These are phyloP conservation scores for Ariolimax columbianus DNA, from an alignment of 2,888 invertebrate species.

Conservation along the genomic window DNA sequence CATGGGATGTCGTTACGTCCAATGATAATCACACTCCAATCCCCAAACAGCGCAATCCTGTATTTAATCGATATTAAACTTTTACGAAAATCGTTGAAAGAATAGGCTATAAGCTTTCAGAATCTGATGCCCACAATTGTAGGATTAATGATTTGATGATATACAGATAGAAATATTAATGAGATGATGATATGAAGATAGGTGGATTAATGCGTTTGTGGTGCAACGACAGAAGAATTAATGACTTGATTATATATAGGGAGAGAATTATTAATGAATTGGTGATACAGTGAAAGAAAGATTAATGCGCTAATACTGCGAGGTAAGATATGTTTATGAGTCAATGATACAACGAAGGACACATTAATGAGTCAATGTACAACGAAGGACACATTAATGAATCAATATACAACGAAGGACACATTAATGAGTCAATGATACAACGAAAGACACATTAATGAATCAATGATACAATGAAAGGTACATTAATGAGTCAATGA, in stretches of 20 bases:
- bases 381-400: no score
- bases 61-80: conserved; percentile 25
- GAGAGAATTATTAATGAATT: background rate
- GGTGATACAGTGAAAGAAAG: background rate
- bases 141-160: background rate
- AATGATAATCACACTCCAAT: conserved; percentile 19
- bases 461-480: no score
- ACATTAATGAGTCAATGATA: no score
- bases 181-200: background rate
- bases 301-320: no score
- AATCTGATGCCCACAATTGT: background rate
- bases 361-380: no score
- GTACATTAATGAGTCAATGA: no score
- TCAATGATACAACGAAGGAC: no score
- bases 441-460: no score
- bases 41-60: background rate
- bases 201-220: no score
- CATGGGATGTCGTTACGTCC: conserved; percentile 34
- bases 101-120: background rate
- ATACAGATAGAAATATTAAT: background rate
- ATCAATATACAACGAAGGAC: no score
- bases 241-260: background rate
- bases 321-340: no score
- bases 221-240: background rate
- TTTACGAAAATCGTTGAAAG: background rate